These are phyloP conservation scores for Apamea monoglypha DNA, from an alignment of 2,888 invertebrate genomes.

Conservation along the genomic window DNA sequence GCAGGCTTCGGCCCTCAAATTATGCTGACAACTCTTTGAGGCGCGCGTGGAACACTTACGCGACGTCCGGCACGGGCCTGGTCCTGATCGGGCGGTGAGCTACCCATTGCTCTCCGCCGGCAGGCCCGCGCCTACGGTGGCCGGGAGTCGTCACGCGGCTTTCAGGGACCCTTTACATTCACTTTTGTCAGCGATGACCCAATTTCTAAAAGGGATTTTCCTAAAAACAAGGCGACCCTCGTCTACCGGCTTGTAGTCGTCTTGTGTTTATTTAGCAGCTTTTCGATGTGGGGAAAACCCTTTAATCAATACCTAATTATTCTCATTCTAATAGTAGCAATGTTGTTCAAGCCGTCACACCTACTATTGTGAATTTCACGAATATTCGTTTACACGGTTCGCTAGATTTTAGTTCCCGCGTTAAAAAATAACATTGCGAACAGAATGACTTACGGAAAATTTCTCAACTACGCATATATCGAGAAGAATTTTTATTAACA, in stretches of 20 bases:
- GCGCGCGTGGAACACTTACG: too few relatives aligned
- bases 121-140: too few relatives aligned
- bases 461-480: constrained; percentile 13
- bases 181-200: constrained; percentile 17
- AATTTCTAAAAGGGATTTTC: constrained; percentile 23
- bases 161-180: background rate
- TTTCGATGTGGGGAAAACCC: background rate
- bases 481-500: constrained; percentile 30
- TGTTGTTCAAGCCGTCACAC: background rate
- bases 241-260: background rate
- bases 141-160: too few relatives aligned
- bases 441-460: constrained; percentile 23
- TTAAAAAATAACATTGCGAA: constrained; percentile 22
- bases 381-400: background rate
- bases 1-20: too few relatives aligned
- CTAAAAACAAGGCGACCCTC: background rate
- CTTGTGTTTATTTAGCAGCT: constrained; percentile 9
- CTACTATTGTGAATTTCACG: constrained; percentile 1
- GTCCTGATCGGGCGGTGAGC: too few relatives aligned
- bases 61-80: too few relatives aligned
- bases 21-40: too few relatives aligned
- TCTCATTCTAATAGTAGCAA: background rate
- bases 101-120: too few relatives aligned
- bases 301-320: background rate
- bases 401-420: constrained; percentile 2